These are phyloP conservation scores for Pterobdella sp. DNA, from an alignment of 2,888 invertebrate species.

Conservation along the genomic window DNA sequence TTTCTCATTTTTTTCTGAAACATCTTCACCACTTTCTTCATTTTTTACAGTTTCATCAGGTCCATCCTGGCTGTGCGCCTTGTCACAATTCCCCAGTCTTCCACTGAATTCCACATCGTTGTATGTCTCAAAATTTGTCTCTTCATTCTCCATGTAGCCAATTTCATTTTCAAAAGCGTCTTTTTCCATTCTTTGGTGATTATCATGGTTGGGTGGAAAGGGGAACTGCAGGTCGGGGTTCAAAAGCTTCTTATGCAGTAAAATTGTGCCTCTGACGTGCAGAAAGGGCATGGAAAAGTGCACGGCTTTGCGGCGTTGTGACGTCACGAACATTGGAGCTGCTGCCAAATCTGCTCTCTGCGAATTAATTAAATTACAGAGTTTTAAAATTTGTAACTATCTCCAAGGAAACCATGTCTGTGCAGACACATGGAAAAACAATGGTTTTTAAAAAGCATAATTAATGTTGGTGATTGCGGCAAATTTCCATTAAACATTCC, in stretches of 20 bases:
- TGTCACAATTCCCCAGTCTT: neutral
- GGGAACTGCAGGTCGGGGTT: no score
- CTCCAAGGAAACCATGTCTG: no score
- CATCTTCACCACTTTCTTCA: neutral
- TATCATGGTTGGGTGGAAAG: neutral
- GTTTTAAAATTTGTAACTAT: no score
- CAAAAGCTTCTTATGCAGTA: constrained; percentile 24
- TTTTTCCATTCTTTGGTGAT: neutral
- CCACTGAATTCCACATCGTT: neutral
- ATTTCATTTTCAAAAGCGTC: neutral
- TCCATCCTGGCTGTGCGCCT: neutral
- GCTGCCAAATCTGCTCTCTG: constrained; percentile 38
- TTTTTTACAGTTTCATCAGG: neutral
- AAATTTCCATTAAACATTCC: no score
- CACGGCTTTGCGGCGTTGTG: constrained; percentile 32
- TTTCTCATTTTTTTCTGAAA: neutral
- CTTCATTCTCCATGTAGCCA: no score
- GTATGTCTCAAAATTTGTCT: neutral
- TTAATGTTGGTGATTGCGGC: no score
- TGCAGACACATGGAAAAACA: no score
- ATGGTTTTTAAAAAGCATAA: no score
- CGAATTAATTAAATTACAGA: neutral
- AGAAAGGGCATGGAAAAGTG: constrained; percentile 36
- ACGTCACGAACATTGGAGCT: constrained; percentile 36
- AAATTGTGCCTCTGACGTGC: constrained; percentile 34